Conservation (phyloP, 1,140 invertebrate species). For the Drosophila simulans region DNA sequence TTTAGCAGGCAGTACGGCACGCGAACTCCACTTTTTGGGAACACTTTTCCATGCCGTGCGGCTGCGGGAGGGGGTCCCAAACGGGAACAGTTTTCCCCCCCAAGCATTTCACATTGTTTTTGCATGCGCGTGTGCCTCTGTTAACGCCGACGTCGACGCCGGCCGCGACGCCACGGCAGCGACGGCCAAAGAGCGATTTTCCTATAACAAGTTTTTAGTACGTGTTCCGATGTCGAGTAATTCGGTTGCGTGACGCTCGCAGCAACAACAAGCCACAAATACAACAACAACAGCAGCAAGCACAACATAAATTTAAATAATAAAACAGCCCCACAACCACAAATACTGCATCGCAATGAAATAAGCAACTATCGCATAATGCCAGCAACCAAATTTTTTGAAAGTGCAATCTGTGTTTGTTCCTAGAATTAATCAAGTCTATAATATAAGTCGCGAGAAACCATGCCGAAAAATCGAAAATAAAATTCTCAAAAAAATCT, state of each 20-base stretch:
- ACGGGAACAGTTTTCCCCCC: constrained; percentile 31
- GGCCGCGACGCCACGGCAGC: constrained; percentile 5
- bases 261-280: constrained; percentile 12
- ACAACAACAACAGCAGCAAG: constrained; percentile 9
- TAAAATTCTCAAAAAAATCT: neutral
- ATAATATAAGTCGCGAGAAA: neutral
- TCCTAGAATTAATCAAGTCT: constrained; percentile 4
- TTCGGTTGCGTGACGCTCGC: constrained; percentile 13
- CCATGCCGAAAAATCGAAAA: neutral
- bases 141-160: constrained; percentile 6
- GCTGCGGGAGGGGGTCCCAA: neutral
- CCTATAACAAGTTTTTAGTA: constrained; percentile 84
- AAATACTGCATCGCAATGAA: neutral
- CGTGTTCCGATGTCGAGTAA: constrained; percentile 82
- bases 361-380: neutral
- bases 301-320: constrained; percentile 5
- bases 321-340: constrained; percentile 6
- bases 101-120: constrained; percentile 12
- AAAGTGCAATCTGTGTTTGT: constrained; percentile 11
- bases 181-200: constrained; percentile 32
- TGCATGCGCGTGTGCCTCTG: constrained; percentile 47
- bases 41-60: neutral
- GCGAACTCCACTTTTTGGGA: constrained; percentile 5
- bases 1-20: constrained; percentile 5
- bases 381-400: constrained; percentile 1